Evolutionary conservation across 1,140 invertebrate genomes (phyloP), one percentile per base, ranked within the genome.

Genomic region (Coenobita brevimanus): DNA sequence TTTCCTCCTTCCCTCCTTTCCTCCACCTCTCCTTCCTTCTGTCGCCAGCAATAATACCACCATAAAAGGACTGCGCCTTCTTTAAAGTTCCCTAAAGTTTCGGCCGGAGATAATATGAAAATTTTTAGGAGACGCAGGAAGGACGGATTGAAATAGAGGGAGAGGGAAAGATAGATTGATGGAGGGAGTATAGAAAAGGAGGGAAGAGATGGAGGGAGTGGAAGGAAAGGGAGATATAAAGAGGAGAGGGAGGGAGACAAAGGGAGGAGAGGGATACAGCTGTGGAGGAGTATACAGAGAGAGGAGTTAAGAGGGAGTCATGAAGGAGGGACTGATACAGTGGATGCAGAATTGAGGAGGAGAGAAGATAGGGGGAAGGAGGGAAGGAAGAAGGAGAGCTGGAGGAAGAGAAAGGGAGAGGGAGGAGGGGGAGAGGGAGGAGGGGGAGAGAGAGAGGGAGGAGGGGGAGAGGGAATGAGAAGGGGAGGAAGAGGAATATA

Each of bases 401-500:
- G 27, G 57, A 62, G 57, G 27, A 24, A 62, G 57, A 62, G 57
- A 62, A 24, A 62, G 57, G 27, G 57, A 62, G 57, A 62, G 57
- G 27, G 57, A 62, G 57, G 27, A 24, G 27, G 57, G 27, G 57
- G 27, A 24, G 27, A 24, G 27, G 57, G 27, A 24, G 27, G 57
- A 62, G 57, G 27, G 57, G 27, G 57, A 62, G n/a, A n/a, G n/a
- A n/a, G n/a, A n/a, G n/a, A n/a, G n/a, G n/a, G n/a, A n/a, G n/a
- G n/a, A n/a, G n/a, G n/a, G n/a, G n/a, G n/a, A n/a, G 54, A 57
- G 54, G n/a, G 54, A 57, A n/a, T 13, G 54, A 57, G 54, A 57
- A n/a, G n/a, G 54, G n/a, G 54, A 57, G 54, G n/a, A n/a, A 57
- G 54, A 57, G 54, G n/a, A 57, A 57, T n/a, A n/a, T 57, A n/a